Evolutionary conservation across 2,888 invertebrate species (phyloP).

Genomic region (Agrilus cyanescens): DNA sequence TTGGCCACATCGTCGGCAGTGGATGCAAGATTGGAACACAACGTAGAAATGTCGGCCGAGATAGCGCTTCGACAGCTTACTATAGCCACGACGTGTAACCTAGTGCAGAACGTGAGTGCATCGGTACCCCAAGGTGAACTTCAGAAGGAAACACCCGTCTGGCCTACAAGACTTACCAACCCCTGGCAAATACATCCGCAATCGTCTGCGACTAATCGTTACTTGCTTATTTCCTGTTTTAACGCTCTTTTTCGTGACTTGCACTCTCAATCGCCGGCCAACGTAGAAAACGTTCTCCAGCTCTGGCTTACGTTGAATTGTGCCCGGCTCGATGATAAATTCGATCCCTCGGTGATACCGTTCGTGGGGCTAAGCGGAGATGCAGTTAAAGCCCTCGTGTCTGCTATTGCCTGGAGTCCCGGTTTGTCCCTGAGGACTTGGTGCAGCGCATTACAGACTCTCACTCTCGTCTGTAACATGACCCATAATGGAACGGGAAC

Average conservation of each 20-base stretch:
- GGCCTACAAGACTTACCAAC: conserved; percentile 36
- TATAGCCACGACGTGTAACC: conserved; percentile 24
- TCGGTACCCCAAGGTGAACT: conserved; percentile 31
- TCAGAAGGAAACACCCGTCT: conserved; percentile 34
- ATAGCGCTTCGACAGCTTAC: conserved; percentile 51
- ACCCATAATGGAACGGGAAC: conserved; percentile 9
- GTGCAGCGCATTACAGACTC: conserved; percentile 65
- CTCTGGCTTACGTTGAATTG: conserved; percentile 78
- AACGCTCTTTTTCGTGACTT: conserved; percentile 56
- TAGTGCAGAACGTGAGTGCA: conserved; percentile 28
- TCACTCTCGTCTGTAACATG: conserved; percentile 61
- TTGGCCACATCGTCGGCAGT: conserved; percentile 49
- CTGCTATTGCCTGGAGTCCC: conserved; percentile 53
- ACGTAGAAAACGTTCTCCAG: conserved; percentile 73
- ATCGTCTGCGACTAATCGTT: conserved; percentile 34
- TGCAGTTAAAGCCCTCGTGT: conserved; percentile 53
- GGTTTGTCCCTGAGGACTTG: conserved; percentile 63
- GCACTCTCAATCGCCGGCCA: conserved; percentile 56
- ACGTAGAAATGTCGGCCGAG: conserved; percentile 67
- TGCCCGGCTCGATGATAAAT: conserved; percentile 35
- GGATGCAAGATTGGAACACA: conserved; percentile 68
- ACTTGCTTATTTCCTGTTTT: conserved; percentile 59
- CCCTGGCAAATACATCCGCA: conserved; percentile 40
- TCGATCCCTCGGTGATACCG: conserved; percentile 47
- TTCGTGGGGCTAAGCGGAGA: conserved; percentile 51